Evolutionary conservation across 2,888 invertebrate species (phyloP).

Genomic region (Ceraclea dissimilis): DNA sequence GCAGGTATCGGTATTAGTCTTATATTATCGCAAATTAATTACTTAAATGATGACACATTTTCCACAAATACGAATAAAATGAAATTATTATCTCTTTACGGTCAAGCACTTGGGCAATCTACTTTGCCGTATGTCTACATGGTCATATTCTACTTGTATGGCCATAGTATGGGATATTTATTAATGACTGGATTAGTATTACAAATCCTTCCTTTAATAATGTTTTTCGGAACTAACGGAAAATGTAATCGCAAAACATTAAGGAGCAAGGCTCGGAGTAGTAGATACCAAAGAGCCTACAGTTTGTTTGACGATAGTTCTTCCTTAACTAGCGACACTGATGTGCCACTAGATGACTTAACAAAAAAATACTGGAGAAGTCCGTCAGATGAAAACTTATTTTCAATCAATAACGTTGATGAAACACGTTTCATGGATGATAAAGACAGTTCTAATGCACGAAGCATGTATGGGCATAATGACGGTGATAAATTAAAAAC

Average conservation of each 20-base stretch:
- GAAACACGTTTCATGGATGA: constrained; percentile 6
- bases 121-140: constrained; percentile 42
- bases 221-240: constrained; percentile 38
- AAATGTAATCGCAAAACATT: constrained; percentile 15
- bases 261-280: background rate
- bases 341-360: constrained; percentile 40
- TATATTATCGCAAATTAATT: constrained; percentile 44
- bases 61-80: constrained; percentile 37
- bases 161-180: constrained; percentile 37
- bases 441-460: constrained; percentile 7
- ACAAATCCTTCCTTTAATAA: constrained; percentile 39
- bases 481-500: constrained; percentile 44
- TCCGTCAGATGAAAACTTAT: constrained; percentile 36
- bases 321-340: constrained; percentile 29
- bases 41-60: constrained; percentile 44
- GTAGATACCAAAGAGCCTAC: constrained; percentile 30
- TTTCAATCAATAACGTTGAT: constrained; percentile 34
- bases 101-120: constrained; percentile 43
- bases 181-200: constrained; percentile 39
- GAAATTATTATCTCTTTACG: constrained; percentile 38
- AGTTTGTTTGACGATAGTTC: constrained; percentile 35
- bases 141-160: constrained; percentile 37
- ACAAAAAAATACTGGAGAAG: constrained; percentile 39
- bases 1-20: constrained; percentile 44
- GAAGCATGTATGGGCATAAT: constrained; percentile 30